Evolutionary conservation across 2,113 vertebrate species (phyloP), one percentile per base, ranked within the genome.

Genomic region (Onychostruthus taczanowskii): DNA sequence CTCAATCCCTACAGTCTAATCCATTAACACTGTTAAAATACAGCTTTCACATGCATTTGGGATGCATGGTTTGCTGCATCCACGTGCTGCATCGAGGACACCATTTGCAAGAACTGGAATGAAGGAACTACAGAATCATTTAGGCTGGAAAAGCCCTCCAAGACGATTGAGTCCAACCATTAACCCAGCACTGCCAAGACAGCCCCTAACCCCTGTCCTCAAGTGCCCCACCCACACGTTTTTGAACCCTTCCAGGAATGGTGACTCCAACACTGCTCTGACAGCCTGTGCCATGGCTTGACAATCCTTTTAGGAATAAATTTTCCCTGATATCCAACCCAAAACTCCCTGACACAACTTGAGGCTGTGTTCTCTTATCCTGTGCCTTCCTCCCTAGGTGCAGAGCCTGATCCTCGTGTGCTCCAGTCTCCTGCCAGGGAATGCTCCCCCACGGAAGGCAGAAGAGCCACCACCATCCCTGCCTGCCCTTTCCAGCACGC

Each of bases 41-140:
- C 35, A 73, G 30, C 53, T 41, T 69, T 13, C 37, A 46, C 14
- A 0, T 0, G 2, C 4, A 0, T 35, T 35, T 26, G 24, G 62
- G 62, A 26, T 26, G 16, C 1, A 0, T 9, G 21, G 16, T 52
- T 69, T 17, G 55, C 53, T 21, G 33, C 31, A 19, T 14, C 61
- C 66, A 35, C 0, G 0, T 2, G 21, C 26, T 0, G 4, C 16
- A 84, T 7, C 53, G 26, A 78, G 46, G 59, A 28, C 43, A 46
- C n/a, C 11, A 4, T 6, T 16, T 31, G 39, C 13, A 43, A 39
- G 44, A 59, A 49, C 24, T 1, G 26, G 26, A 44, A 37, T 0
- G 0, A 77, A 31, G 2, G 13, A 69, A 35, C 13, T n/a, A 20
- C 17, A 69, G n/a, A 35, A 35, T 28, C 26, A 28, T 27, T 35